phyloP scores from a whole-genome alignment of 2,888 invertebrate genomes.

The Agonopterix alstromeriana region DNA sequence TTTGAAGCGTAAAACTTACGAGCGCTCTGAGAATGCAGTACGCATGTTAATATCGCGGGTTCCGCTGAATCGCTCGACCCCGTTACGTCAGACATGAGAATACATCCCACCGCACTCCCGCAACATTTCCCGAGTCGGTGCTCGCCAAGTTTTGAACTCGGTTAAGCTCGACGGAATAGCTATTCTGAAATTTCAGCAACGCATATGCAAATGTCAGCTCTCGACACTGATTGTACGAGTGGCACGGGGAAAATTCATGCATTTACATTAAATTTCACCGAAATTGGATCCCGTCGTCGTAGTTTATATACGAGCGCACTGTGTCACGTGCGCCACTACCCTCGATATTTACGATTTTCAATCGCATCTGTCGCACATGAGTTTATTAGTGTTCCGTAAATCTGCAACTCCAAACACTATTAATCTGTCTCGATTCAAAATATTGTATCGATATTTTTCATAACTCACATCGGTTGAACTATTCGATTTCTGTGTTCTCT shows the following conservation, averaged over 20 bases:
- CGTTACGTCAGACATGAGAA: slow-evolving; percentile 45
- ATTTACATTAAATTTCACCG: slow-evolving; percentile 73
- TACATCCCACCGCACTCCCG: slow-evolving; percentile 44
- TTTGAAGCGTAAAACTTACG: slow-evolving; percentile 23
- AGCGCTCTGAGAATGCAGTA: slow-evolving; percentile 29
- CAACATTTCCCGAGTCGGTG: slow-evolving; percentile 50
- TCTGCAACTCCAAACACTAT: background rate
- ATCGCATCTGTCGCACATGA: slow-evolving; percentile 48
- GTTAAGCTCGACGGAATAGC: slow-evolving; percentile 65
- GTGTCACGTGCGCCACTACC: slow-evolving; percentile 48
- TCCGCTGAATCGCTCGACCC: slow-evolving; percentile 30
- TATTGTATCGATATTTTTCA: background rate
- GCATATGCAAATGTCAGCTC: slow-evolving; percentile 75
- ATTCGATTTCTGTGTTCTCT: too few relatives aligned
- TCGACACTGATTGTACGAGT: slow-evolving; percentile 75
- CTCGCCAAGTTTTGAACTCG: slow-evolving; percentile 67
- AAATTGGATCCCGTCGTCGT: slow-evolving; percentile 64
- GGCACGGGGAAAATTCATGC: slow-evolving; percentile 71
- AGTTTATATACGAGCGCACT: slow-evolving; percentile 57
- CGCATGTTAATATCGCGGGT: slow-evolving; percentile 36
- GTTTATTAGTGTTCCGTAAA: slow-evolving; percentile 9
- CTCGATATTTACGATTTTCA: slow-evolving; percentile 67
- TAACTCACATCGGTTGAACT: too few relatives aligned
- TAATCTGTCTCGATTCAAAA: background rate
- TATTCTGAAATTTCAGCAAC: slow-evolving; percentile 70